Evolutionary conservation across 2,888 invertebrate genomes (phyloP), one percentile per base, ranked within the genome.

Genomic region (Frankliniella fusca): DNA sequence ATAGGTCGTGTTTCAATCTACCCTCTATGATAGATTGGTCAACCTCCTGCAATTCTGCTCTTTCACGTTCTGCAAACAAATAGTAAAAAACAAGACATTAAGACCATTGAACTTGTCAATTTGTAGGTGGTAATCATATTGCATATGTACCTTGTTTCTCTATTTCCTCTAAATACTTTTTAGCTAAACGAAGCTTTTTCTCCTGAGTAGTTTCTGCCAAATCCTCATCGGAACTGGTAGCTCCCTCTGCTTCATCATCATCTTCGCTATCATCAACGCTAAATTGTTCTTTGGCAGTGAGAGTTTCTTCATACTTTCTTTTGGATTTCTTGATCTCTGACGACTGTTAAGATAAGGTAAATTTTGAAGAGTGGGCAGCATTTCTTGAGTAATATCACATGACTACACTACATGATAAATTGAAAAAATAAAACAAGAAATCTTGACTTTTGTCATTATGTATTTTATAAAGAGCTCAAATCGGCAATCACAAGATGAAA

Each of bases 101-200:
- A 38, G 3, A 38, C 38, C 3, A 38, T 38, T 38, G 2, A 38
- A 5, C 38, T 5, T 5, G 38, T 3, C 3, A 38, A 5, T 2
- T 38, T 38, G 38, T 38, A 3, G 38, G 38, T 38, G 38, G 38
- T 38, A 38, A 38, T 38, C 5, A 5, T 38, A 38, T 3, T 38
- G 38, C 2, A 5, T 3, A 38, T 2, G 10, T 76, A 27, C 70
- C 70, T 90, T 95, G 93, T 86, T 91, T 92, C 88, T 95, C 94
- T 80, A 98, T 94, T 90, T 97, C 95, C 86, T 94, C 91, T 61
- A 98, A 89, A 88, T 97, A 97, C 87, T 95, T 92, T 87, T 97
- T 97, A 0, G 98, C 97, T 84, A 98, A 88, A 80, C 97, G 91
- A 81, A 98, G 87, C 85, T 95, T 94, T 87, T 97, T 98, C 86